Conservation (phyloP, 2,797 vertebrate species). For the Helarctos malayanus region DNA sequence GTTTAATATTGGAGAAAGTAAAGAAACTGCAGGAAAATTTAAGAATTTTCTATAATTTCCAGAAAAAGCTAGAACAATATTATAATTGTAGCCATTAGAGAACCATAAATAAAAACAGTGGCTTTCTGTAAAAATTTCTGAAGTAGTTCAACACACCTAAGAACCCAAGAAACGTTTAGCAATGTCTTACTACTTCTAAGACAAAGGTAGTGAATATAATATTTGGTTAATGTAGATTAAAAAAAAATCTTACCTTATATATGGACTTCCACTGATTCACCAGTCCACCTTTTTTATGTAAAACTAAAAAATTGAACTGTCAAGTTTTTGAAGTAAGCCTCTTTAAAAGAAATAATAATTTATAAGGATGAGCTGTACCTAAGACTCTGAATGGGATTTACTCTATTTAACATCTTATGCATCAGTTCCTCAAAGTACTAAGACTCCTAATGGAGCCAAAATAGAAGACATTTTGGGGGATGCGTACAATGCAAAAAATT, state of each 20-base stretch:
- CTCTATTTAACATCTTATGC: slow-evolving; percentile 72
- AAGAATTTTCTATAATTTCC: slow-evolving; percentile 27
- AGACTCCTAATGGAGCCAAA: slow-evolving; percentile 74
- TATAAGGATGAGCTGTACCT: slow-evolving; percentile 8
- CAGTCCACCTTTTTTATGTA: neutral
- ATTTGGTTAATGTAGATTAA: slow-evolving; percentile 16
- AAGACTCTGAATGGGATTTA: slow-evolving; percentile 72
- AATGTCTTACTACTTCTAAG: slow-evolving; percentile 24
- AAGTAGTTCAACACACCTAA: neutral
- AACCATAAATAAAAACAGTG: slow-evolving; percentile 20
- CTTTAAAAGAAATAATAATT: slow-evolving; percentile 63
- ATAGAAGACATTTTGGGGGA: slow-evolving; percentile 74
- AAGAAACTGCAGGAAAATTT: slow-evolving; percentile 42
- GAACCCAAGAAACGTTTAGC: neutral
- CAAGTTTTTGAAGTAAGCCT: slow-evolving; percentile 36
- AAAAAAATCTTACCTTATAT: slow-evolving; percentile 18
- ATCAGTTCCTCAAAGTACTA: slow-evolving; percentile 68
- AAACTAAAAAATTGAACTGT: slow-evolving; percentile 55
- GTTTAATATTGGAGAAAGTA: slow-evolving; percentile 59
- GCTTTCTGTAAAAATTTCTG: slow-evolving; percentile 38
- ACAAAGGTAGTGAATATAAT: neutral
- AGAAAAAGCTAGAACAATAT: slow-evolving; percentile 29
- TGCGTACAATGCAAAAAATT: slow-evolving; percentile 76
- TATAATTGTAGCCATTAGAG: neutral
- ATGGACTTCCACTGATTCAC: neutral